Base-by-base conservation (phyloP, 2,113 vertebrate genomes). In the Neolamprologus modestus region DNA sequence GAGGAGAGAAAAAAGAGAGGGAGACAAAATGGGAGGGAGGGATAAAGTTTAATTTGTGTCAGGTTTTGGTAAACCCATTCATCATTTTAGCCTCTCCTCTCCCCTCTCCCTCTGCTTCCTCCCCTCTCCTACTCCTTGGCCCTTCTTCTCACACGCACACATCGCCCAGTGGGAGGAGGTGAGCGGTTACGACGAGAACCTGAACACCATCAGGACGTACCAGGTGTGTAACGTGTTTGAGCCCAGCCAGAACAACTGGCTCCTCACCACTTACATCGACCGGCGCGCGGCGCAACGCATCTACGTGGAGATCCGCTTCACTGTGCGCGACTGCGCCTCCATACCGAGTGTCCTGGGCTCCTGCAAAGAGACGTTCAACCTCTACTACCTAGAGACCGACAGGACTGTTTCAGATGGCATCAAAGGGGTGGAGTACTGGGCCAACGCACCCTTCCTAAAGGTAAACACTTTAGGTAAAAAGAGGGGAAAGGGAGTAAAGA, bases 211-310 rank as follows among this genome's bases (percentile, higher is more conserved):
- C 95, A 97, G 98, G 83, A 99, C 98, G 1, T 99, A 99, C 95
- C 99, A 99, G 96, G 99, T 99, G 94, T 99, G 99, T 97, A 99
- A 99, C 0, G 99, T 99, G 91, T 99, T 99, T 57, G 98, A 99
- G 92, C 98, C 98, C 93, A 99, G 98, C 95, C 98, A 99, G 96
- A 99, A 99, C 97, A 99, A 99, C 96, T 99, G 99, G 99, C 97
- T 99, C 21, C 98, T 98, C 86, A 99, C 98, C 40, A 99, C 98
- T 0, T 98, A 99, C 96, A 97, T 99, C 84, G 97, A 98, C 94
- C 96, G 99, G 6, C 96, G 97, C 2, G 97, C 97, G 0, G 98
- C 99, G 4, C 98, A 99, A 26, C 97, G 99, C 26, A 97, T 99
- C 95, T 99, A 99, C 73, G 96, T 98, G 26, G 99, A 99, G 96